Evolutionary conservation across 1,140 invertebrate species (phyloP), one percentile per base, ranked within the genome.

Genomic region (Heliconius hermathena): DNA sequence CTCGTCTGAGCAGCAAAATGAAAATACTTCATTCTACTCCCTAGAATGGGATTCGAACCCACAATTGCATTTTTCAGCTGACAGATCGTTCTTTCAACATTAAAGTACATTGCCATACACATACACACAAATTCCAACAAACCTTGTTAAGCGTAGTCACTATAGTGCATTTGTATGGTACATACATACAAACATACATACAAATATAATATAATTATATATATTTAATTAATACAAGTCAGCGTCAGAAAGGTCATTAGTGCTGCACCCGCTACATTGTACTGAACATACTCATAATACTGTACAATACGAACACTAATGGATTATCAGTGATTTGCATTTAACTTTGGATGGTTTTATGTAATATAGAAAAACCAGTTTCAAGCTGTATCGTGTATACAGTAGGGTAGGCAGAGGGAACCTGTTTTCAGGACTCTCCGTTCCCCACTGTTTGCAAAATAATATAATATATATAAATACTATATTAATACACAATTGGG

Each of bases 261-360:
- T 78, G 60, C 57, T 78, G 41, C 57, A 72, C 38, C 75, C 41
- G 72, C 57, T 74, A 79, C 78, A 79, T 38, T 78, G 77, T 78
- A 73, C 49, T 73, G 79, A 75, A 77, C 75, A 77, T 77, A 77
- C 41, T 77, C 60, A 81, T 81, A 81, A 78, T 71, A 49, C 74
- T 46, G 80, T 81, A 81, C 80, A 78, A 81, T 81, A 78, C 77
- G 77, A 72, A 73, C 60, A 75, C 82, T 83, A 83, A 83, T 83
- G 82, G 80, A 81, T 83, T 81, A 83, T 81, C 82, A 79, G 75
- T 82, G 82, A 83, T 83, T 80, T 82, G 80, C 82, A 83, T 83
- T 81, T 79, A 79, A 77, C 77, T 76, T 26, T 76, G 82, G 60
- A 80, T 54, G 49, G 73, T 77, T 52, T 83, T 60, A 78, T 81